Base-by-base conservation (phyloP, 53 echinoderm and acorn worm species). In the Actinopyga echinites region DNA sequence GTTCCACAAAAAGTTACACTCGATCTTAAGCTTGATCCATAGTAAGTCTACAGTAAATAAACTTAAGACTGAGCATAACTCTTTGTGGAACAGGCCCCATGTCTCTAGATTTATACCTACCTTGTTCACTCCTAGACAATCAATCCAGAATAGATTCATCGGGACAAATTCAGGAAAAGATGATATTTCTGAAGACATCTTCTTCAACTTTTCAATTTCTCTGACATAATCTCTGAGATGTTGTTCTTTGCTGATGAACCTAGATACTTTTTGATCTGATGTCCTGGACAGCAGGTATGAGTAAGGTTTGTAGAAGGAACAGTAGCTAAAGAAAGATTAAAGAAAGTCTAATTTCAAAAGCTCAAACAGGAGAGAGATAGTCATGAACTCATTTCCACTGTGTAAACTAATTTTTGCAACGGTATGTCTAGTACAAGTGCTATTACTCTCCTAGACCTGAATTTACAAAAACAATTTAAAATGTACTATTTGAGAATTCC, bases 131-230 rank as follows among this genome's bases (percentile, higher is more conserved):
- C 89, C 74, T 45, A 83, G 85, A 54, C 97, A 96, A 69, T 96
- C 94, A 86, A 96, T 68, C 84, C 90, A 54, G 30, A 94, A 90
- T 0, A 96, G 88, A 82, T 96, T 94, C 97, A 96, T 96, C 8
- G 93, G 97, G 15, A 96, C 97, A 45, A 85, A 94, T 68, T 91
- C 94, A 24, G 97, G 97, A 32, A 96, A 83, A 9, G 90, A 92
- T 13, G 87, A 90, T 4, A 94, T 79, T 79, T 94, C 89, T 6
- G 62, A 77, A n/a, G 94, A 92, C 97, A 96, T 96, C 32, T 30
- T 82, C 83, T 94, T 96, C 25, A 96, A 84, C 64, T 90, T 93
- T 84, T 96, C 97, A 74, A 94, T 96, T 90, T 96, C 97, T 59
- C 97, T 79, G 38, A 94, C 92, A 36, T 96, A 96, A 77, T 96